Evolutionary conservation across 2,888 invertebrate genomes (phyloP), one percentile per base, ranked within the genome.

Genomic region (Oscheius onirici): DNA sequence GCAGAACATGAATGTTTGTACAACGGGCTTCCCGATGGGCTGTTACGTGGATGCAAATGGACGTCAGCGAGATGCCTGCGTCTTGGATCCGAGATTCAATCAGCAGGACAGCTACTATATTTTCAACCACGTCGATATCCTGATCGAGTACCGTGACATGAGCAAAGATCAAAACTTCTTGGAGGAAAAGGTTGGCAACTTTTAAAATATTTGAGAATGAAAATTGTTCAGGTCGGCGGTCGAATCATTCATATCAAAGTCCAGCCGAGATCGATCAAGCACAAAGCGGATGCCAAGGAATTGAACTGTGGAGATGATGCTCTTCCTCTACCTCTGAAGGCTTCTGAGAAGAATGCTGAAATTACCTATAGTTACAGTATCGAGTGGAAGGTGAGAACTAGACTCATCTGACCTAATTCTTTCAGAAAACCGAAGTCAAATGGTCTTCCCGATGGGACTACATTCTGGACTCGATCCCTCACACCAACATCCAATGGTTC

Each of bases 391-490:
- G 92, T 91, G 87, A 88, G 89, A 17, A 26, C 5, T 28, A 11
- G 15, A 6, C 17, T 11, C n/a, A 51, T 11, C n/a, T 15, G 1
- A 6, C 22, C 20, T 60, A 13, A 60, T 11, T n/a, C 3, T 11
- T 8, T 20, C 43, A 84, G 75, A 86, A 87, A 72, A 86, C 86
- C 15, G 77, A 86, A 2, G 87, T 95, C 15, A 96, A 95, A 89
- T 99, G 97, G 99, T 96, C 96, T 0, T 97, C 96, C 0, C 91
- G 99, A 86, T 99, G 99, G 99, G 99, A 99, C 89, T 99, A 99
- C 89, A 97, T 99, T 77, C 90, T 99, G 72, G 95, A 97, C 89
- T 95, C 97, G 0, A 95, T 96, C 93, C 96, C 95, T 0, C 95
- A 97, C 88, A 94, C 97, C 0, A 97, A 82, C 74, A 80, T 83